Evolutionary conservation across 2,113 vertebrate species (phyloP), one percentile per base, ranked within the genome.

Genomic region (Python bivittatus): DNA sequence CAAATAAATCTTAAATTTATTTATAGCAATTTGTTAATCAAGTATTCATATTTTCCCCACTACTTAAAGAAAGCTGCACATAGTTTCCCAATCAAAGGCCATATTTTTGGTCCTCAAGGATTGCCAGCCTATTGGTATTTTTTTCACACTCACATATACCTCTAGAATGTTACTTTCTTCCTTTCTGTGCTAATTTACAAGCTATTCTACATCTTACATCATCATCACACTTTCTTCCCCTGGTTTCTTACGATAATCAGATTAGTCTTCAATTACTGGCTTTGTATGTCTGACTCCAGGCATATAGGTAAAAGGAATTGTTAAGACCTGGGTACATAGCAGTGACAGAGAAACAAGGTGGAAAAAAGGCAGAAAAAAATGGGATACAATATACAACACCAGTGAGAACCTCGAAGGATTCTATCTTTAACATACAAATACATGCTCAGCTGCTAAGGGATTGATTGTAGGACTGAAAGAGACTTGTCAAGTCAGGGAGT

Each of bases 341-440:
- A 93, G 84, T 56, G 90, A 1, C 8, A 9, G 86, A 87, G 79
- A 86, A 91, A 57, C 0, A 6, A 95, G 54, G 68, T 94, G 94
- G 92, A 91, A 93, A 1, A 0, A 29, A 42, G 68, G 94, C 92
- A 96, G 93, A 92, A 94, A 96, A 94, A 96, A 97, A 94, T 44
- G 11, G 84, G 88, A 94, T 93, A 83, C 92, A 92, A 86, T 91
- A 27, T 29, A 88, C 72, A 57, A 89, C 52, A 91, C 42, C 57
- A 53, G 93, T 94, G 83, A 87, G 88, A 96, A 86, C 29, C 58
- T n/a, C 61, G 1, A 57, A 92, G 88, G 5, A 2, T 38, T 88
- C 54, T 90, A 54, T 88, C 60, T 91, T 10, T 11, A 42, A 13
- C 64, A 3, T 93, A 3, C 29, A 29, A 38, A 3, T 0, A 6